Evolutionary conservation across 2,888 invertebrate genomes (phyloP).

Genomic region (Tetragnatha montana): DNA sequence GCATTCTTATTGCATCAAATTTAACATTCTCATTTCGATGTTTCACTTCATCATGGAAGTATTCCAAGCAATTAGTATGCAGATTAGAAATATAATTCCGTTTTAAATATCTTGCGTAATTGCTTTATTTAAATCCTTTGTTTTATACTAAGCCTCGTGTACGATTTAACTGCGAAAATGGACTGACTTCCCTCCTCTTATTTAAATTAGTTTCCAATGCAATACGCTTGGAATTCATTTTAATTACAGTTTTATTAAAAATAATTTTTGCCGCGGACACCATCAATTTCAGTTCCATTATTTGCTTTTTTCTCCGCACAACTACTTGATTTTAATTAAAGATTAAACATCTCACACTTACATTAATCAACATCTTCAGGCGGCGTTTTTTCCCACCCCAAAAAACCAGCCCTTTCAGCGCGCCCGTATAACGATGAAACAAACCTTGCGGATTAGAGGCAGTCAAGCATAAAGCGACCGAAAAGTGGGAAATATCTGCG

Average conservation of each 20-base stretch:
- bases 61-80: conserved; percentile 24
- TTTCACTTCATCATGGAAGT: background rate
- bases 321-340: conserved; percentile 62
- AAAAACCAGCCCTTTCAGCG: conserved; percentile 27
- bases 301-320: conserved; percentile 25
- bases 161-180: background rate
- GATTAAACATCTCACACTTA: conserved; percentile 58
- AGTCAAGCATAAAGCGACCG: conserved; percentile 26
- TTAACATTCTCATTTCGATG: no score
- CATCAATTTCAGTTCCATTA: conserved; percentile 15
- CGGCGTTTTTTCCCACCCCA: conserved; percentile 4
- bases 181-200: conserved; percentile 1
- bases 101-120: conserved; percentile 53
- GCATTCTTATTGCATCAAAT: no score
- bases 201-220: conserved; percentile 29
- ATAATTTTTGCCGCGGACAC: conserved; percentile 18
- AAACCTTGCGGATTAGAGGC: conserved; percentile 51
- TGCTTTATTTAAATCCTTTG: conserved; percentile 22
- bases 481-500: conserved; percentile 45
- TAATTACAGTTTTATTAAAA: conserved; percentile 50
- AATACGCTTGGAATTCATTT: conserved; percentile 47
- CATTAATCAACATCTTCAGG: conserved; percentile 38
- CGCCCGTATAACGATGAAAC: conserved; percentile 49
- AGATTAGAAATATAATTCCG: conserved; percentile 34
- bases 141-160: conserved; percentile 2